Base-by-base conservation (phyloP, 1,140 invertebrate genomes). In the Euglossa dilemma region DNA sequence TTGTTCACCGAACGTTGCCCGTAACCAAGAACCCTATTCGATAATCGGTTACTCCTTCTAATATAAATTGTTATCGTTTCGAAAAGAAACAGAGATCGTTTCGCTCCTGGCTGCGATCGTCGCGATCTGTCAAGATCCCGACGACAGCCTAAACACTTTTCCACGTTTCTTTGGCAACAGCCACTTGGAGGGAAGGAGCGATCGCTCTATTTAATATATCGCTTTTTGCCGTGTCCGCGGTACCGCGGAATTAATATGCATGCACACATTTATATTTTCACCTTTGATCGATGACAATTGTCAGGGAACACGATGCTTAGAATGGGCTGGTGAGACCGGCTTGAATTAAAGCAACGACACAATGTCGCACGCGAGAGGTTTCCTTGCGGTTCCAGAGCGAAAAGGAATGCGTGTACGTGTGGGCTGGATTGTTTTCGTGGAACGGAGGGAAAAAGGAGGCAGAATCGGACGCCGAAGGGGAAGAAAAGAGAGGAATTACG, bases 341-440 rank as follows among this genome's bases (percentile, higher is more conserved):
- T 61, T 70, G 64, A 54, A 70, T 77, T 83, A 61, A 77, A 75
- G 56, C 77, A 64, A 77, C 56, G 85, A 83, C 63, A 71, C 36
- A 59, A 50, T 83, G 74, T 83, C 59, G 80, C 85, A 83, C 86
- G 86, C 70, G 54, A 85, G 72, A 76, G 23, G 54, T 74, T 74
- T 63, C 36, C 69, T 52, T n/a, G 54, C 73, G 6, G 43, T 54
- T 64, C 57, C 14, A 47, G 7, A 36, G n/a, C 8, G 16, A 36
- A 25, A n/a, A 57, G 54, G n/a, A 73, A 23, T 36, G 71, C 18
- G 16, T 9, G 20, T 43, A 6, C 12, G 12, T 77, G 56, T 74
- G 61, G 67, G 74, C 75, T 64, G 70, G 18, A 69, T 73, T n/a
- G 80, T 56, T 82, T 82, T 28, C 73, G 23, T 50, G 45, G 14